Evolutionary conservation across 2,797 vertebrate species (phyloP).

Genomic region (Lithobates pipiens): DNA sequence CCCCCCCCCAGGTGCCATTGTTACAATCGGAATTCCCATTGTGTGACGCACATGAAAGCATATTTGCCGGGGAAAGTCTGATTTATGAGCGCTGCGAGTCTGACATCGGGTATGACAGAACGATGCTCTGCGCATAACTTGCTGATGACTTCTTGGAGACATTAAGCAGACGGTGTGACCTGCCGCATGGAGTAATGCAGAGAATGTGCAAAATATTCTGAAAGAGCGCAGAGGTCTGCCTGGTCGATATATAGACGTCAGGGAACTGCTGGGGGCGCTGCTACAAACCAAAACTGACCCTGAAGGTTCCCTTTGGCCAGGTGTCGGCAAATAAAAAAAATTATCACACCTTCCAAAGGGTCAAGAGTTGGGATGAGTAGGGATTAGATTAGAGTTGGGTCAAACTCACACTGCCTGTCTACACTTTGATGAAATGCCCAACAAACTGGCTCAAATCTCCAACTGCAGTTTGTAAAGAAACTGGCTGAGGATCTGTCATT

Average conservation of each 20-base stretch:
- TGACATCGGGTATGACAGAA: background rate
- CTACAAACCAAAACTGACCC: no score
- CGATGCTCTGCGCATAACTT: background rate
- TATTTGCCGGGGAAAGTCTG: background rate
- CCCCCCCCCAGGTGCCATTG: background rate
- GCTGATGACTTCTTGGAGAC: slow-evolving; percentile 1
- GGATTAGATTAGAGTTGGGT: no score
- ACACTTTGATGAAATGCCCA: no score
- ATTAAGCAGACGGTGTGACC: slow-evolving; percentile 21
- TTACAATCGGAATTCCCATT: slow-evolving; percentile 11
- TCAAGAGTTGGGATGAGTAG: no score
- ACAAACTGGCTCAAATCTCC: no score
- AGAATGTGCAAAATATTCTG: background rate
- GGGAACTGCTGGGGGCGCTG: background rate
- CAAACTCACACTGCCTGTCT: no score
- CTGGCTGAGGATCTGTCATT: no score
- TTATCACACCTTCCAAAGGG: no score
- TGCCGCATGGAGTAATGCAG: background rate
- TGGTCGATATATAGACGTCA: background rate
- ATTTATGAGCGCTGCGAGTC: slow-evolving; percentile 38
- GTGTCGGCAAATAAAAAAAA: no score
- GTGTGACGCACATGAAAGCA: slow-evolving; percentile 51
- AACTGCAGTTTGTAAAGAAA: no score
- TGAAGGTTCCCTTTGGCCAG: no score
- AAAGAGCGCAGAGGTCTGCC: background rate